Evolutionary conservation across 2,113 vertebrate genomes (phyloP), one percentile per base, ranked within the genome.

Genomic region (Tetrao urogallus): DNA sequence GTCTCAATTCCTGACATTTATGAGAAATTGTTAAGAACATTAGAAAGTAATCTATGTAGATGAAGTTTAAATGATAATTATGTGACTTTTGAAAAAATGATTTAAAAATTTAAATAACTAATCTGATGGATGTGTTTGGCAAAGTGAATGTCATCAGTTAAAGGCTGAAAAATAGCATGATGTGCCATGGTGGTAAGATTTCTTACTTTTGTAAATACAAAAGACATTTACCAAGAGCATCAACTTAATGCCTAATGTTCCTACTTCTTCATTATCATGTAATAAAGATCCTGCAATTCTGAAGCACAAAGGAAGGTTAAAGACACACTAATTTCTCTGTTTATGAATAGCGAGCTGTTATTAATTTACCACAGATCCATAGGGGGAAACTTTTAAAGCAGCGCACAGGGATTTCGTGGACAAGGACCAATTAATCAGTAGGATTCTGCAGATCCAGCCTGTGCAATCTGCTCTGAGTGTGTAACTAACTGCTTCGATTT

Each of bases 361-460:
- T 63, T 79, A 86, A 92, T 87, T 82, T 88, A 10, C 30, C 24
- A 40, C 76, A 86, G 69, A 78, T 89, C 30, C 79, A 65, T 7
- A 64, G 38, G 69, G 85, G 34, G 87, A 80, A 61, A 45, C 88
- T 93, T 84, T 93, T 79, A 75, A 74, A 91, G 65, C 0, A 1
- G 20, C 58, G 34, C 27, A 22, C 1, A 54, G 88, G 47, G 65
- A 69, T 90, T 92, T 78, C 30, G 73, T 88, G 85, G 73, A 88
- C 57, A 83, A 90, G 30, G 76, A 86, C 34, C 72, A 94, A 48
- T 91, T 94, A 94, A 91, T 94, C 45, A 86, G 45, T 27, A 14
- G 42, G 47, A 82, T 56, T 89, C 54, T 74, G 56, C 75, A 75
- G 56, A 40, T 16, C 15, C 30, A 77, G 70, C 13, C 71, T 60